Conservation (phyloP, 2,113 vertebrate species). For the Erinaceus europaeus region DNA sequence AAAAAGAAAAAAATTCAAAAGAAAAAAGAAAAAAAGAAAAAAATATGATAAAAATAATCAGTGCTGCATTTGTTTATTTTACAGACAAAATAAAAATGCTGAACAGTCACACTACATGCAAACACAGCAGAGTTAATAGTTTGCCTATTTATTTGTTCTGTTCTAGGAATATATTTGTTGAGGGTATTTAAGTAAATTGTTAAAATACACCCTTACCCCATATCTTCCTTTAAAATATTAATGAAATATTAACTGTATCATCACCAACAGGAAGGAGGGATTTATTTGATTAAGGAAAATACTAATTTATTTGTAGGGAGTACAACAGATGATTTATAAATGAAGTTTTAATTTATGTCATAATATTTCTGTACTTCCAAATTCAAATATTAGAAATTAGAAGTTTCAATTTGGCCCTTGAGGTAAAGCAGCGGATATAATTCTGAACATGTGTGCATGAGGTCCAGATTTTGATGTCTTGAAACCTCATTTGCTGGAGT, state of each 20-base stretch:
- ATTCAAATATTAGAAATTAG: not conserved
- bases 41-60: not conserved
- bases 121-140: not conserved
- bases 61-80: not conserved
- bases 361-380: not conserved
- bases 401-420: not conserved
- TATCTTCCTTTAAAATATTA: not conserved
- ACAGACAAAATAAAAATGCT: not conserved
- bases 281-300: not conserved
- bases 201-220: not conserved
- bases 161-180: not conserved
- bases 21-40: not conserved
- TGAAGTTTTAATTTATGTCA: not conserved
- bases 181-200: not conserved
- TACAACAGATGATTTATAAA: not conserved
- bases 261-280: not conserved
- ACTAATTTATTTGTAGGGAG: not conserved
- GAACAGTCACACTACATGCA: not conserved
- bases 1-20: not conserved
- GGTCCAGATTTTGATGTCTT: no score
- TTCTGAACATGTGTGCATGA: no score
- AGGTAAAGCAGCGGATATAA: no score
- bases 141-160: not conserved
- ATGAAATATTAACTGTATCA: not conserved
- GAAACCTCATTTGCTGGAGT: no score